phyloP scores from a whole-genome alignment of 2,113 vertebrate species.

The Herpetotheres cachinnans region DNA sequence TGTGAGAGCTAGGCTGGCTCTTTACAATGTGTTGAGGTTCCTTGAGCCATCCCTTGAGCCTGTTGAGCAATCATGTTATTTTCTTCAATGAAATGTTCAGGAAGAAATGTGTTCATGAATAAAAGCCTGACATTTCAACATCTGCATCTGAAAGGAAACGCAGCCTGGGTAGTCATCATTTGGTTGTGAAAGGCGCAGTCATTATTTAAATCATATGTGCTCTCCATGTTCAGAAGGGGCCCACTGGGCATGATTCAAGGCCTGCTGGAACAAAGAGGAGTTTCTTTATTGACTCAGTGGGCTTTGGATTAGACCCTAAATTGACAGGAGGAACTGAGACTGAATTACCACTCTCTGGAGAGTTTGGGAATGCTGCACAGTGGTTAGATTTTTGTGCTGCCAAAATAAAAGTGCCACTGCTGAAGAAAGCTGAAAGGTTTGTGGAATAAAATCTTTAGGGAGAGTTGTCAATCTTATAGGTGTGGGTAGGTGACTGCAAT shows the following conservation, averaged over 20 bases:
- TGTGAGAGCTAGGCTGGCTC: slow-evolving; percentile 29
- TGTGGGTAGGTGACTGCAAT: background rate
- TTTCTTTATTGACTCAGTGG: background rate
- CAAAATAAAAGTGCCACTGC: background rate
- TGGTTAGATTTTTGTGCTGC: background rate
- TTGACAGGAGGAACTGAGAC: background rate
- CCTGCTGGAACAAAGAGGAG: background rate
- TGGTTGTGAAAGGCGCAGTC: slow-evolving; percentile 30
- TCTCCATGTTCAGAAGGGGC: background rate
- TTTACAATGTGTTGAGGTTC: slow-evolving; percentile 10
- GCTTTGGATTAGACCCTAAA: background rate
- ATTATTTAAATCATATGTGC: background rate
- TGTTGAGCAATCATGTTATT: slow-evolving; percentile 61
- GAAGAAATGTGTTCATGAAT: slow-evolving; percentile 39
- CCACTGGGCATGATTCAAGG: background rate
- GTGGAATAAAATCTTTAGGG: background rate
- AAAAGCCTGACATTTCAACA: slow-evolving; percentile 55
- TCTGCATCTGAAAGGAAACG: slow-evolving; percentile 18
- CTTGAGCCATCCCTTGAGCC: slow-evolving; percentile 19
- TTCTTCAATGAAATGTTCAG: slow-evolving; percentile 54
- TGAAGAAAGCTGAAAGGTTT: background rate
- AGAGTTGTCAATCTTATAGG: background rate
- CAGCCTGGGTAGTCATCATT: background rate
- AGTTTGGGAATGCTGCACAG: background rate
- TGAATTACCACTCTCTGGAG: background rate